Conservation (phyloP, 2,888 invertebrate species). For the Chymomyza procnemis region DNA sequence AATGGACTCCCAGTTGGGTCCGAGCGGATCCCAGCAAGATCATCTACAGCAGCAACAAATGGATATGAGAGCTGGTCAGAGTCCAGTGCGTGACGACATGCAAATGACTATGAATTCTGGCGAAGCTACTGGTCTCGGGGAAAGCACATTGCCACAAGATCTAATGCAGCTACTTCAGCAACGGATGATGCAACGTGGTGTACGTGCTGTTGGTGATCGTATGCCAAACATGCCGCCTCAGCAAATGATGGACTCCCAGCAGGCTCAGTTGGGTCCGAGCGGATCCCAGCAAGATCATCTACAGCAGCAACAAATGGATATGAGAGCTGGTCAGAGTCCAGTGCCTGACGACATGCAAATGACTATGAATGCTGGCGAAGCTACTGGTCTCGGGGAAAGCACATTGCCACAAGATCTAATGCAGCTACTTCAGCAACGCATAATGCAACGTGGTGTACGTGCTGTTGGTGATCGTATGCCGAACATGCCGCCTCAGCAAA, state of each 20-base stretch:
- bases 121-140: constrained; percentile 56
- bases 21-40: constrained; percentile 25
- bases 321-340: constrained; percentile 46
- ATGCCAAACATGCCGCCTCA: constrained; percentile 50
- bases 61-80: constrained; percentile 53
- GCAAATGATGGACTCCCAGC: constrained; percentile 35
- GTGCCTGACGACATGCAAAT: constrained; percentile 65
- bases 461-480: constrained; percentile 38
- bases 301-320: constrained; percentile 63
- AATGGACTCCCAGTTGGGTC: constrained; percentile 25
- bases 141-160: constrained; percentile 65
- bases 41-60: constrained; percentile 59
- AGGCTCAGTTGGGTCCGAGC: constrained; percentile 25
- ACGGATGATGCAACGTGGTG: constrained; percentile 53
- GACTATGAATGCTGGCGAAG: constrained; percentile 54
- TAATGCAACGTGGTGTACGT: constrained; percentile 48
- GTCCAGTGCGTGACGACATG: constrained; percentile 54
- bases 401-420: constrained; percentile 68
- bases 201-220: constrained; percentile 34
- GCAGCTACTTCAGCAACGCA: constrained; percentile 57
- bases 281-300: constrained; percentile 49
- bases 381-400: constrained; percentile 56
- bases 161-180: constrained; percentile 60
- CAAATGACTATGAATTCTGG: constrained; percentile 60
- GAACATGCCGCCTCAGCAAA: constrained; percentile 49